Evolutionary conservation across 2,888 invertebrate species (phyloP).

Genomic region (Lepidocyrtoides sp.): DNA sequence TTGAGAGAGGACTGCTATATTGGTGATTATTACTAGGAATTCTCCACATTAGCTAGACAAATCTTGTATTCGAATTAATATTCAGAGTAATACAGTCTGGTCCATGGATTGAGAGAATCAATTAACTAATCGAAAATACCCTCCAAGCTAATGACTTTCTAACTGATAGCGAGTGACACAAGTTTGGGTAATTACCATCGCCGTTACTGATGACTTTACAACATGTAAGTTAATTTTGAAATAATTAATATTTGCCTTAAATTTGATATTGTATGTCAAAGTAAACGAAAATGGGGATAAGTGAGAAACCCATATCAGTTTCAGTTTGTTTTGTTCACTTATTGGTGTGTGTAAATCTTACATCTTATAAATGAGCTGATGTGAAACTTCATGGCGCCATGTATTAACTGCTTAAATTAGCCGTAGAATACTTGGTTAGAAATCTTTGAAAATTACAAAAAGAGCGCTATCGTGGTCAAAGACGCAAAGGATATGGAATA

Average conservation of each 20-base stretch:
- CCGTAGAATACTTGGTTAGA: neutral
- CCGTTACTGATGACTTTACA: too few relatives aligned
- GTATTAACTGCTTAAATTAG: neutral
- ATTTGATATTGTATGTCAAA: too few relatives aligned
- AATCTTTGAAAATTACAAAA: too few relatives aligned
- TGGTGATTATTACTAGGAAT: too few relatives aligned
- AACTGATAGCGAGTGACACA: neutral
- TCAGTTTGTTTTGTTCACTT: neutral
- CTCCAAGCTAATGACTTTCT: too few relatives aligned
- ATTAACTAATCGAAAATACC: too few relatives aligned
- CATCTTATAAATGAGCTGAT: neutral
- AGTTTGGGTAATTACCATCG: neutral
- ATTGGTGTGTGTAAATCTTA: neutral
- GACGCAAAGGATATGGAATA: neutral
- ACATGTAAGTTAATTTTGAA: neutral
- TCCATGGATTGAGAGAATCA: too few relatives aligned
- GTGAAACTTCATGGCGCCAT: constrained; percentile 10
- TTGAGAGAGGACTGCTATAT: too few relatives aligned
- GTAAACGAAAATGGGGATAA: neutral
- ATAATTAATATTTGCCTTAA: too few relatives aligned
- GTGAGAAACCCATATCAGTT: neutral
- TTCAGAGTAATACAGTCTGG: too few relatives aligned
- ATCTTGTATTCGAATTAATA: too few relatives aligned
- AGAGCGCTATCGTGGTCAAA: neutral
- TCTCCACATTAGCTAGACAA: too few relatives aligned